Conservation (phyloP, 2,797 vertebrate genomes). For the Heteromormyrus szaboi region DNA sequence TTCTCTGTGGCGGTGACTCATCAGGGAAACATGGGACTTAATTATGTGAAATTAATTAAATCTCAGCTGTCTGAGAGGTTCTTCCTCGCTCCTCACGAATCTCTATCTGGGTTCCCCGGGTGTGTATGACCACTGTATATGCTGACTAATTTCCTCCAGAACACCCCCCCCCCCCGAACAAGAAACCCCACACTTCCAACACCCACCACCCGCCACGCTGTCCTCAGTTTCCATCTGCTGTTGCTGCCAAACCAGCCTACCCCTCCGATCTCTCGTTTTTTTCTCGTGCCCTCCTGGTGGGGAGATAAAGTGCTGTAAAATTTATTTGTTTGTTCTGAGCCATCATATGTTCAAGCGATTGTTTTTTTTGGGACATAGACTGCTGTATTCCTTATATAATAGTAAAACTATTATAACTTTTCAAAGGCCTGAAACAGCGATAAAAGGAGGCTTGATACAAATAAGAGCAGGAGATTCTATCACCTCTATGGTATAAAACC, state of each 20-base stretch:
- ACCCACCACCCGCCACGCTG: conserved; percentile 25
- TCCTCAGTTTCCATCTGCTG: conserved; percentile 47
- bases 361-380: background rate
- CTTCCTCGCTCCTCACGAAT: conserved; percentile 1
- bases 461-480: background rate
- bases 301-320: background rate
- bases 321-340: background rate
- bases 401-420: background rate
- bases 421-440: background rate
- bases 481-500: background rate
- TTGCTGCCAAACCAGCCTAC: conserved; percentile 53
- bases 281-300: background rate
- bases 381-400: background rate
- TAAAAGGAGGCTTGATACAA: background rate
- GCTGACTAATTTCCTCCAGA: conserved; percentile 18
- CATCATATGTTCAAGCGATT: background rate
- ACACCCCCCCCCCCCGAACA: background rate
- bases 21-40: conserved; percentile 13
- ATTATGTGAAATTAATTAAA: conserved; percentile 25
- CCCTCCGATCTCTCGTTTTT: conserved; percentile 39
- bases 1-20: conserved; percentile 22
- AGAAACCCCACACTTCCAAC: background rate
- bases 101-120: background rate
- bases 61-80: conserved; percentile 17
- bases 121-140: background rate